Percentiles rank a stretch among this genome's conserved stretches.
Conservation (phyloP, 2,113 vertebrate genomes). For the Actenoides hombroni region DNA sequence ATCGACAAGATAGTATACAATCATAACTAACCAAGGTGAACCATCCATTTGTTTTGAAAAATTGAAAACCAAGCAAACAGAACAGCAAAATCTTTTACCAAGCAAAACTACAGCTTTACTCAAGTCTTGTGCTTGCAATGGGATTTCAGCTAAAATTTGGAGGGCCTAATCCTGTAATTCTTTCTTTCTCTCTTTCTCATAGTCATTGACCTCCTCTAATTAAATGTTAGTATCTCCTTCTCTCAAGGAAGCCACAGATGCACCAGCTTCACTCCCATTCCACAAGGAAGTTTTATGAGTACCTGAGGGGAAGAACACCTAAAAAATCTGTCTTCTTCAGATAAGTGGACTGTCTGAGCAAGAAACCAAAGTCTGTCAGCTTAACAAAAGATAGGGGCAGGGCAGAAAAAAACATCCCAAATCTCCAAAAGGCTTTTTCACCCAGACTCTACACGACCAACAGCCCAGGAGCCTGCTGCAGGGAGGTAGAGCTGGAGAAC, state of each 20-base stretch:
- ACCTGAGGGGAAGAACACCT: fast-evolving
- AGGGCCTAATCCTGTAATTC: neutral
- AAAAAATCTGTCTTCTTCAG: neutral
- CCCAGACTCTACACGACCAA: neutral
- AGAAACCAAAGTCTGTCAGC: neutral
- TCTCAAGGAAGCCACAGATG: neutral
- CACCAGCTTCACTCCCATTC: neutral
- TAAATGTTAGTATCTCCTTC: neutral
- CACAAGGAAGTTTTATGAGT: neutral
- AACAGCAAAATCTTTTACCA: neutral
- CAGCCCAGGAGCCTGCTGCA: neutral
- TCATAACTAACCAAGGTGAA: neutral
- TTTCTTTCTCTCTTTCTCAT: neutral
- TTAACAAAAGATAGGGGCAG: neutral
- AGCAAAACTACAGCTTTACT: neutral
- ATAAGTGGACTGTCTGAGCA: neutral
- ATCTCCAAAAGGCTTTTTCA: neutral
- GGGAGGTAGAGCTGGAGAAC: neutral
- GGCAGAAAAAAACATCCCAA: neutral
- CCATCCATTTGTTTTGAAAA: neutral
- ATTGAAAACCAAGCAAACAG: neutral
- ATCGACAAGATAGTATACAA: neutral
- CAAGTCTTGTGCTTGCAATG: neutral
- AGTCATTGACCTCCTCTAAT: neutral
- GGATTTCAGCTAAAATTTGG: neutral